Evolutionary conservation across 2,113 vertebrate genomes (phyloP).

Genomic region (Bettongia penicillata): DNA sequence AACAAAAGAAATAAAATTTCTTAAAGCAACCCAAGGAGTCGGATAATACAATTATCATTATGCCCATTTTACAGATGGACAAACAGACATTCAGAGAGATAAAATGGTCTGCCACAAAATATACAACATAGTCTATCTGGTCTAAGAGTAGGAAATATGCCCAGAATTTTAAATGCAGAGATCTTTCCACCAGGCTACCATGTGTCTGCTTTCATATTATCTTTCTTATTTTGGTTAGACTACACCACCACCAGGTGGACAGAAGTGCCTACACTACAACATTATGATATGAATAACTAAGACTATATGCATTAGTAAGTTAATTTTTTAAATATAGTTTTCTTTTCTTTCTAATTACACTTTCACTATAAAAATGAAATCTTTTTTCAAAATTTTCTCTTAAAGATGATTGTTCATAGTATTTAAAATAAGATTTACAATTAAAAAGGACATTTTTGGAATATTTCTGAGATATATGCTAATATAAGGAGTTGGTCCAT

Average conservation of each 20-base stretch:
- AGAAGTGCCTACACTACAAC: not conserved
- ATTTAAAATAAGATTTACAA: not conserved
- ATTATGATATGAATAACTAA: not conserved
- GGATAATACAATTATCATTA: not conserved
- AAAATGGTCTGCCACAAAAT: not conserved
- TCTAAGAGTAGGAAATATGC: not conserved
- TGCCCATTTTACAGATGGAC: not conserved
- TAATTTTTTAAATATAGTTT: not conserved
- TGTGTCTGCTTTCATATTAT: not conserved
- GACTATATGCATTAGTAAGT: not conserved
- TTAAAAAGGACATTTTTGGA: not conserved
- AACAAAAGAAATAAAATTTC: not conserved
- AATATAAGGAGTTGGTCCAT: not conserved
- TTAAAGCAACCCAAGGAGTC: not conserved
- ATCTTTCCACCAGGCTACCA: not conserved
- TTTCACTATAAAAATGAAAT: not conserved
- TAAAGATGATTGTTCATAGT: not conserved
- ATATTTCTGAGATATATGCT: not conserved
- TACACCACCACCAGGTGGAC: not conserved
- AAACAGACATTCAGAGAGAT: not conserved
- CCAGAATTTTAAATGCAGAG: not conserved
- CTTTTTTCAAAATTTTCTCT: not conserved
- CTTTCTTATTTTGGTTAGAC: not conserved
- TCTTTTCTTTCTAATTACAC: not conserved
- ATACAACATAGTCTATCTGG: not conserved